These are phyloP conservation scores for Chiloscyllium plagiosum DNA, from an alignment of 2,113 vertebrate species.

Conservation along the genomic window DNA sequence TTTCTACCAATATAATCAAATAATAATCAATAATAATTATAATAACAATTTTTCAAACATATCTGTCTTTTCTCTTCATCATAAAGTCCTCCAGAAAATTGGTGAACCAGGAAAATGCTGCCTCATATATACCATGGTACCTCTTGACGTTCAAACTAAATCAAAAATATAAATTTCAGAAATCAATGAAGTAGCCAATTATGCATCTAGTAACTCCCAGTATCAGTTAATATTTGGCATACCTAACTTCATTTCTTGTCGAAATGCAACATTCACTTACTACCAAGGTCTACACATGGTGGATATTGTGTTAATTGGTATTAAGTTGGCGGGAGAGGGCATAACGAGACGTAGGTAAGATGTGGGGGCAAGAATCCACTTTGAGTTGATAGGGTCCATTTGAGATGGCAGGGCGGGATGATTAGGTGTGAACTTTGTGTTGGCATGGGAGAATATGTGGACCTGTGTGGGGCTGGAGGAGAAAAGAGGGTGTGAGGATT, in stretches of 20 bases:
- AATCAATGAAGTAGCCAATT: background rate
- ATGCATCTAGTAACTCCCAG: background rate
- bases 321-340: too few species aligned
- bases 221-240: background rate
- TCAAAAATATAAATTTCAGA: background rate
- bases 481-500: too few species aligned
- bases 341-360: too few species aligned
- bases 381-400: too few species aligned
- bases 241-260: background rate
- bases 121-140: too few species aligned
- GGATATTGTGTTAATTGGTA: too few species aligned
- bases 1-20: background rate
- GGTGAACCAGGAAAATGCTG: background rate
- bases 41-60: background rate
- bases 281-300: too few species aligned
- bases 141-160: background rate
- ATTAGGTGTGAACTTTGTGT: too few species aligned
- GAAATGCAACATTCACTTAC: background rate
- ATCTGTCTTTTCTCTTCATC: background rate
- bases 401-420: too few species aligned
- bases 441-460: too few species aligned
- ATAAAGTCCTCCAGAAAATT: background rate
- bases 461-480: too few species aligned
- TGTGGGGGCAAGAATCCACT: too few species aligned
- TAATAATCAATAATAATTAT: background rate